Conservation (phyloP, 2,797 vertebrate species). For the Tapera naevia region DNA sequence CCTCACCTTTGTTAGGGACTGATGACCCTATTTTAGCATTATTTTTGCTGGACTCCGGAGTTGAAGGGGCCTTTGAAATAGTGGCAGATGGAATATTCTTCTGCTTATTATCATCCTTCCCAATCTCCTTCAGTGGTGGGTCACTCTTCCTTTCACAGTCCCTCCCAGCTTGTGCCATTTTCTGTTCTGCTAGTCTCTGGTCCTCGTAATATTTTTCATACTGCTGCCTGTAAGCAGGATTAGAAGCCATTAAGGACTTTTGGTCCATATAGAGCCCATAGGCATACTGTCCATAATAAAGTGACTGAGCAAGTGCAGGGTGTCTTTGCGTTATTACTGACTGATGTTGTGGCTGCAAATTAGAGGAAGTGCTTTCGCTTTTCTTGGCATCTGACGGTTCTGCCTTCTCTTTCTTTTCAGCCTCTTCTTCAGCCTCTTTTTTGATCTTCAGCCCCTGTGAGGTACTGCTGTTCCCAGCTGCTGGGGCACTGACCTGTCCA, state of each 20-base stretch:
- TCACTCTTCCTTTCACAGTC: slow-evolving; percentile 81
- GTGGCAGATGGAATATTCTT: slow-evolving; percentile 83
- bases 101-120: slow-evolving; percentile 87
- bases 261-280: slow-evolving; percentile 97
- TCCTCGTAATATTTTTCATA: slow-evolving; percentile 92
- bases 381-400: slow-evolving; percentile 80
- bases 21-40: slow-evolving; percentile 84
- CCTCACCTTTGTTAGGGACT: slow-evolving; percentile 87
- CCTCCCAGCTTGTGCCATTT: slow-evolving; percentile 79
- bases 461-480: slow-evolving; percentile 79
- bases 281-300: slow-evolving; percentile 97
- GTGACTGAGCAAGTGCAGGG: slow-evolving; percentile 95
- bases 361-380: slow-evolving; percentile 71
- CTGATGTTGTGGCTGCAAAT: slow-evolving; percentile 91
- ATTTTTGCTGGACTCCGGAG: slow-evolving; percentile 85
- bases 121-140: slow-evolving; percentile 78
- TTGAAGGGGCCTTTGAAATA: slow-evolving; percentile 87
- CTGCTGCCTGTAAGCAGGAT: slow-evolving; percentile 84
- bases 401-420: slow-evolving; percentile 83
- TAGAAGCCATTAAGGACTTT: slow-evolving; percentile 91
- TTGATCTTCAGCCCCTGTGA: slow-evolving; percentile 85
- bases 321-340: slow-evolving; percentile 95
- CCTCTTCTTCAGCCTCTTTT: slow-evolving; percentile 86
- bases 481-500: slow-evolving; percentile 80
- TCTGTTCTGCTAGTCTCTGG: slow-evolving; percentile 87